Evolutionary conservation across 1,140 invertebrate species (phyloP).

Genomic region (Drosophila truncata): DNA sequence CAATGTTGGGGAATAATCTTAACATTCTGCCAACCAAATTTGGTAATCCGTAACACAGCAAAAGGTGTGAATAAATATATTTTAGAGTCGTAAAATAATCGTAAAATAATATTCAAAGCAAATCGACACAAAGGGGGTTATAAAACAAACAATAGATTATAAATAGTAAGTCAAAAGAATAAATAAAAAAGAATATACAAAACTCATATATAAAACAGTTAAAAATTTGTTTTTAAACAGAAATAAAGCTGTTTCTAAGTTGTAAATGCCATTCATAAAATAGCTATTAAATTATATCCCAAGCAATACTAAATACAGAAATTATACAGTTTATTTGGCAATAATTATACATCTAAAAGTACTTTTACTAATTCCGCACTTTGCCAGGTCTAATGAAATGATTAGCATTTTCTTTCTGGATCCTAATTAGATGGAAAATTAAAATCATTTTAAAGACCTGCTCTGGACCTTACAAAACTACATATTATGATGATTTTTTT

Average conservation of each 20-base stretch:
- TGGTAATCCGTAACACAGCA: not conserved
- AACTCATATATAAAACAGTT: not conserved
- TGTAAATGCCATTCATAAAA: not conserved
- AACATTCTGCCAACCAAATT: not conserved
- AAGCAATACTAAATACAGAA: not conserved
- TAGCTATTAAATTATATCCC: not conserved
- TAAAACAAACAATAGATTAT: not conserved
- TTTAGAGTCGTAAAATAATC: slow-evolving; percentile 12
- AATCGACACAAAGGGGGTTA: not conserved
- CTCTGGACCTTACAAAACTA: not conserved
- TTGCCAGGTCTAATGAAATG: not conserved
- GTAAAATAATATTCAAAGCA: slow-evolving; percentile 1
- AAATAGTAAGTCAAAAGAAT: not conserved
- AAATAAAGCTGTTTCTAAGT: not conserved
- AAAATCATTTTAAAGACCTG: slow-evolving; percentile 15
- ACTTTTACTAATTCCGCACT: not conserved
- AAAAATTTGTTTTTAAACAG: not conserved
- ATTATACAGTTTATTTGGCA: not conserved
- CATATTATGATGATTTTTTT: slow-evolving; percentile 9
- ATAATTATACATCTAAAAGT: not conserved
- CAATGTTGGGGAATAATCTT: not conserved
- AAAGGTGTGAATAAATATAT: slow-evolving; percentile 20
- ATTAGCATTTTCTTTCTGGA: not conserved
- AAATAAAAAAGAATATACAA: not conserved
- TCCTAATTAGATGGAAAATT: slow-evolving; percentile 15